Percentiles rank a stretch among this genome's conserved stretches.
Evolutionary conservation across 1,140 invertebrate species (phyloP).

Genomic region (Antheraea mylitta): DNA sequence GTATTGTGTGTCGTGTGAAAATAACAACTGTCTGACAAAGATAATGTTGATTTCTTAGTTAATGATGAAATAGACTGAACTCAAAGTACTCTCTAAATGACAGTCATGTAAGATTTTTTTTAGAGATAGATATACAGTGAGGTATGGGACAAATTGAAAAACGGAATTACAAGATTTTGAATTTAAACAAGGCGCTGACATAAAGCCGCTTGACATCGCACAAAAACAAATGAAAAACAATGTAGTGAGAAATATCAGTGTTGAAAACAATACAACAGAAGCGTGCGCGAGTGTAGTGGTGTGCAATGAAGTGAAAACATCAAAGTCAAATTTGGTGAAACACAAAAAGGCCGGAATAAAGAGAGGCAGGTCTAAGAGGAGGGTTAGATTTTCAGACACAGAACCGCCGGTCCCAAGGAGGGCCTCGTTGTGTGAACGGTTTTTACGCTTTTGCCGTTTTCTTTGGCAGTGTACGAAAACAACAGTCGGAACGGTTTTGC

Average conservation of each 20-base stretch:
- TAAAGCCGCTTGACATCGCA: slow-evolving; percentile 29
- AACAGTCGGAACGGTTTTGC: slow-evolving; percentile 42
- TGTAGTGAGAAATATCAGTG: slow-evolving; percentile 24
- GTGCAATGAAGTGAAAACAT: slow-evolving; percentile 45
- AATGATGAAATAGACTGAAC: not conserved
- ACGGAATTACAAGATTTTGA: slow-evolving; percentile 40
- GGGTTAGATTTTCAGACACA: slow-evolving; percentile 53
- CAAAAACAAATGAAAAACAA: slow-evolving; percentile 39
- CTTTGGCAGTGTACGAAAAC: slow-evolving; percentile 47
- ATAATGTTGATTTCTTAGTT: slow-evolving; percentile 1
- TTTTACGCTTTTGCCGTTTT: slow-evolving; percentile 49
- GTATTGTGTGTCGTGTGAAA: slow-evolving; percentile 40
- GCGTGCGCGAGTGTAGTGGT: slow-evolving; percentile 16
- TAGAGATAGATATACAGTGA: not conserved
- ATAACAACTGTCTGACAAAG: slow-evolving; percentile 21
- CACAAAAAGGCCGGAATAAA: slow-evolving; percentile 38
- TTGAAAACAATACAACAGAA: slow-evolving; percentile 20
- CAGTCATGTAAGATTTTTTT: not conserved
- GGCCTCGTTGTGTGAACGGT: slow-evolving; percentile 46
- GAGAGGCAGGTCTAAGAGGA: slow-evolving; percentile 50
- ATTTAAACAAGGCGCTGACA: slow-evolving; percentile 20
- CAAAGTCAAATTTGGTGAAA: slow-evolving; percentile 52
- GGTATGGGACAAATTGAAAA: not conserved
- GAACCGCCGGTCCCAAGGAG: slow-evolving; percentile 28
- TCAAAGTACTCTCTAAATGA: not conserved